These are phyloP conservation scores for Trididemnum nubilum DNA, from an alignment of 23 tunicate genomes.

Conservation along the genomic window DNA sequence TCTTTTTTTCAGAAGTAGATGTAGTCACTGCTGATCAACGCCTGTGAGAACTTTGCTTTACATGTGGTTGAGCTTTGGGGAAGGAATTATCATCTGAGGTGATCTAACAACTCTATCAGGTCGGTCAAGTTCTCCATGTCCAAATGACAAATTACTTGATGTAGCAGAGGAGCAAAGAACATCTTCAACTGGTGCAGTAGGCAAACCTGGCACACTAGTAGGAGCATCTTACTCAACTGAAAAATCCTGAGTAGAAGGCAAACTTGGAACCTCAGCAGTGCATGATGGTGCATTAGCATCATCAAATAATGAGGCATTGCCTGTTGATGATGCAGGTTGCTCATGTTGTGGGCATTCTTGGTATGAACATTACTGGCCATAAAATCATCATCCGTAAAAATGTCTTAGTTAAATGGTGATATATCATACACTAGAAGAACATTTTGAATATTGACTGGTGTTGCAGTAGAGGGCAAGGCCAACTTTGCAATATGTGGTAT, in stretches of 20 bases:
- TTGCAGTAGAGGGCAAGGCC: slow-evolving; percentile 20
- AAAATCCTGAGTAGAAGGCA: too few relatives aligned
- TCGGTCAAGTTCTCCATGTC: neutral
- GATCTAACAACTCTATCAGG: slow-evolving; percentile 32
- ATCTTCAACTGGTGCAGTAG: slow-evolving; percentile 1
- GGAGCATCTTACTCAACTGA: too few relatives aligned
- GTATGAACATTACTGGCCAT: neutral
- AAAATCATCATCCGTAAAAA: slow-evolving; percentile 8
- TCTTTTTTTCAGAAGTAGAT: slow-evolving; percentile 18
- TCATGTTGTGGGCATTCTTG: slow-evolving; percentile 1
- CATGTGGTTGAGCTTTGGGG: slow-evolving; percentile 26
- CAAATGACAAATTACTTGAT: slow-evolving; percentile 3
- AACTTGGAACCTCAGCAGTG: too few relatives aligned
- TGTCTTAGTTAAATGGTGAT: slow-evolving; percentile 5
- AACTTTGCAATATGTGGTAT: slow-evolving; percentile 17
- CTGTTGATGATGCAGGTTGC: neutral
- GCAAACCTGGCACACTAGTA: too few relatives aligned
- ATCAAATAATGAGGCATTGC: neutral
- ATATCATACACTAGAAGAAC: neutral
- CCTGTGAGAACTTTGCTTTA: slow-evolving; percentile 27
- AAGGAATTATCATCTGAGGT: slow-evolving; percentile 40
- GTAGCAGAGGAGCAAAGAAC: neutral
- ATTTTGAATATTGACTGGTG: slow-evolving; percentile 21
- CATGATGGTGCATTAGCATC: too few relatives aligned
- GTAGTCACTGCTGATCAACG: slow-evolving; percentile 25